A percentile compares a stretch with the other conserved stretches of the same genome.
phyloP scores from a whole-genome alignment of 2,113 vertebrate genomes.

The Pollimyrus isidori region DNA sequence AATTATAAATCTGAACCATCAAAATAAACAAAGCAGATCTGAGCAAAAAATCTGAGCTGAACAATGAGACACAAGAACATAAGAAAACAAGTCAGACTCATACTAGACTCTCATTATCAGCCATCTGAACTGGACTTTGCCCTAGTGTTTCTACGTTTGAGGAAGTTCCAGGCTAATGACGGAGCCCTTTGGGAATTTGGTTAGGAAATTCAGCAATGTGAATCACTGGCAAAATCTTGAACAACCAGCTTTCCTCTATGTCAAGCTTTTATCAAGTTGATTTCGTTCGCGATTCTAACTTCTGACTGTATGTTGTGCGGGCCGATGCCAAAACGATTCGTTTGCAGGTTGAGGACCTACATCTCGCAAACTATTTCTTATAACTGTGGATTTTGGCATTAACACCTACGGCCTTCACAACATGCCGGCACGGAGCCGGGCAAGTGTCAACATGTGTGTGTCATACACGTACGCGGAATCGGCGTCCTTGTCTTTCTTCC shows the following conservation, averaged over 20 bases:
- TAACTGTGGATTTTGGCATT: background rate
- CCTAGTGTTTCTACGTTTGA: background rate
- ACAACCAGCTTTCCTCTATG: background rate
- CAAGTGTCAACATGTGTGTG: background rate
- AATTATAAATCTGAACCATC: background rate
- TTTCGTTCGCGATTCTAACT: background rate
- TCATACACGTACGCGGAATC: slow-evolving; percentile 80
- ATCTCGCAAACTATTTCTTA: background rate
- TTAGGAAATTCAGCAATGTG: background rate
- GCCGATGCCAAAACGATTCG: background rate
- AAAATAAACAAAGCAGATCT: background rate
- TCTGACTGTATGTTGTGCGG: background rate
- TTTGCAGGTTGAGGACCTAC: no score
- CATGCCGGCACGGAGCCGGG: background rate
- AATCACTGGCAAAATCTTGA: background rate
- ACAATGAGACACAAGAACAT: background rate
- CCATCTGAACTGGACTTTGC: background rate
- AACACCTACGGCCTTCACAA: background rate
- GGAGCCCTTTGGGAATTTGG: background rate
- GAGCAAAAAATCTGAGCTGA: background rate
- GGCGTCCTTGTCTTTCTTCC: slow-evolving; percentile 98
- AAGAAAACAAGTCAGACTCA: background rate
- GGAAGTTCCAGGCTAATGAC: background rate
- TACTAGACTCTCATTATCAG: background rate
- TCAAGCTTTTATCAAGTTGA: background rate